These are phyloP conservation scores for Trissolcus brochymenae DNA, from an alignment of 2,888 invertebrate species.

Conservation along the genomic window DNA sequence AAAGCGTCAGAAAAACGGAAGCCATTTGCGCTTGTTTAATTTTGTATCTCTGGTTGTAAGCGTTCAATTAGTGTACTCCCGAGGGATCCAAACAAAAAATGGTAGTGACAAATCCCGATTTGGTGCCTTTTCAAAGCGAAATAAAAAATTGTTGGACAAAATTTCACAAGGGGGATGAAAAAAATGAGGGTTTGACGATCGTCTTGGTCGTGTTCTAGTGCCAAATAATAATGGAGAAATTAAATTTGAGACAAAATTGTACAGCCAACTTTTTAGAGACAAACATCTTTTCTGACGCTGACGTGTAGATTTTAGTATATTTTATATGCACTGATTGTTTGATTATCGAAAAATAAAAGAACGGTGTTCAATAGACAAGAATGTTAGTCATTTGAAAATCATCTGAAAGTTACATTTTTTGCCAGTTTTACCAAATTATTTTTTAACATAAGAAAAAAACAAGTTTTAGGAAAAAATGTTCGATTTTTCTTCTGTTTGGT, in stretches of 20 bases:
- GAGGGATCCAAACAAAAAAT: constrained; percentile 67
- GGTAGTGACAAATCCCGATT: constrained; percentile 71
- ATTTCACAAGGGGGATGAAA: constrained; percentile 31
- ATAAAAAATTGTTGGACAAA: constrained; percentile 36
- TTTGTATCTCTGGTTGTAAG: constrained; percentile 66
- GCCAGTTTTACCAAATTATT: background rate
- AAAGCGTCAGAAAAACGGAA: constrained; percentile 72
- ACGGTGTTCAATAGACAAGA: constrained; percentile 74
- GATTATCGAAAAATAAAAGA: constrained; percentile 75
- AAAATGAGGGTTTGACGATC: constrained; percentile 62
- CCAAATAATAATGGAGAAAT: constrained; percentile 69
- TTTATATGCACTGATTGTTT: constrained; percentile 77
- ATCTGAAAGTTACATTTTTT: background rate
- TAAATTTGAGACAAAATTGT: constrained; percentile 69
- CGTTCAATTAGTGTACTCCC: constrained; percentile 69
- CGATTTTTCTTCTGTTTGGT: background rate
- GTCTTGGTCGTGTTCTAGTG: constrained; percentile 71
- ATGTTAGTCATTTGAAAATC: constrained; percentile 33
- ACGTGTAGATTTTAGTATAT: constrained; percentile 75
- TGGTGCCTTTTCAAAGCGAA: constrained; percentile 74
- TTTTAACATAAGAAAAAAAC: no score
- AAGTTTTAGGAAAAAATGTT: constrained; percentile 7
- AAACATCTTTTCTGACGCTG: constrained; percentile 76
- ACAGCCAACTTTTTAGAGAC: constrained; percentile 74
- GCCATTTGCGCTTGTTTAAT: constrained; percentile 67